Conservation (phyloP, 2,888 invertebrate species). For the Mechanitis mazaeus region DNA sequence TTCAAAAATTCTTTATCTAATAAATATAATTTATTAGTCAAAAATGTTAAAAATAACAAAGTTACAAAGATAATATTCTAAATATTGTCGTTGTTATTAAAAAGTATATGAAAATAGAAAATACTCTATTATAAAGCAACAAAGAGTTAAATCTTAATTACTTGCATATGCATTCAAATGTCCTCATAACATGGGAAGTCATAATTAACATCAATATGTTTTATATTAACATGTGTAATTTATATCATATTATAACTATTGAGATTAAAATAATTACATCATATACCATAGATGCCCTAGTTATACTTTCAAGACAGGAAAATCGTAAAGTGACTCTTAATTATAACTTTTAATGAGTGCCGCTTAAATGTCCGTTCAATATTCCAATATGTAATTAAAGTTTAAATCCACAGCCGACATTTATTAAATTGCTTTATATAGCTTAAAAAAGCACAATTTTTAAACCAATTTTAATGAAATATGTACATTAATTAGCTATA, state of each 20-base stretch:
- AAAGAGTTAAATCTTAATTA: too few species aligned
- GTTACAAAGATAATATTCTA: too few species aligned
- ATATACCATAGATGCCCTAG: background rate
- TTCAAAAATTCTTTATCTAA: too few species aligned
- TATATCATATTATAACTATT: background rate
- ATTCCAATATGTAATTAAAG: background rate
- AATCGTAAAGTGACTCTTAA: background rate
- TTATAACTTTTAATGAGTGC: slow-evolving; percentile 2
- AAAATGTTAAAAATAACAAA: too few species aligned
- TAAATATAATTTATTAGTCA: too few species aligned
- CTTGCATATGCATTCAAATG: background rate
- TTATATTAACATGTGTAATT: background rate
- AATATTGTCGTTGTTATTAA: too few species aligned
- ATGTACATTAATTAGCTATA: too few species aligned
- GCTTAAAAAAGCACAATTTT: background rate
- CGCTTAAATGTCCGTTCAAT: background rate
- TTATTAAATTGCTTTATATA: background rate
- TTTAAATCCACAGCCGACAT: background rate
- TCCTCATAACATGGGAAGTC: background rate
- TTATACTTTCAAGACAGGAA: background rate
- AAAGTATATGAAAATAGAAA: too few species aligned
- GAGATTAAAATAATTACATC: background rate
- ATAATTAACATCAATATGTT: background rate
- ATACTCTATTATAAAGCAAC: too few species aligned
- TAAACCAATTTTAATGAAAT: too few species aligned